Evolutionary conservation across 1,140 invertebrate species (phyloP), one percentile per base, ranked within the genome.

Genomic region (Sweltsa coloradensis): DNA sequence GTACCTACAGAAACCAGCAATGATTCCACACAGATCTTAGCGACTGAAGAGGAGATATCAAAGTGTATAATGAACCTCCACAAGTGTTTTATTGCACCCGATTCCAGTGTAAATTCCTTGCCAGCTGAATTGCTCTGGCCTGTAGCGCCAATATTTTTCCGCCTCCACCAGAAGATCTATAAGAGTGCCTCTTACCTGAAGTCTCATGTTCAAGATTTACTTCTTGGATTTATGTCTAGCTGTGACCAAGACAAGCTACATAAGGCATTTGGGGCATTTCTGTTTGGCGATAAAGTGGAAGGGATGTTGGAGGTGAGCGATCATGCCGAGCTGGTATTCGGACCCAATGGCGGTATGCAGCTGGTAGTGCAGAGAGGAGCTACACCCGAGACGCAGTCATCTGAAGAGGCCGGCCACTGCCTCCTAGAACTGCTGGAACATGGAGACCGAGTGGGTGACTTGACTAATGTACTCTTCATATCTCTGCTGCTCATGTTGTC

Each of bases 61-160:
- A 47, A 59, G 36, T 63, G 61, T 34, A 57, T 72, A 22, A 58
- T 65, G 41, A 59, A 52, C 51, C 51, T 72, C 21, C 52, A 56
- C 0, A 65, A 60, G 53, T 65, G 62, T 52, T 71, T 69, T 50
- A 39, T 47, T n/a, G 24, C 57, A 2, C 46, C 52, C 0, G 54
- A 47, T 2, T 64, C 63, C 40, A 55, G 60, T 4, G 58, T 64
- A 14, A 69, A 64, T 47, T 48, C 55, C 45, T 45, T 68, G 16
- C 59, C 64, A 34, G 41, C 41, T 4, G 44, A 55, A 37, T 34
- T 66, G 19, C 47, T 71, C 26, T 47, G 41, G 13, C 40, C 50
- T 11, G 45, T 63, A 13, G 49, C 59, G 11, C 24, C 60, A 11
- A 61, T 68, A 19, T 52, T 71, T 19, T 69, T 70, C 54, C 57